Conservation (phyloP, 2,797 vertebrate species). For the Sus cebifrons region DNA sequence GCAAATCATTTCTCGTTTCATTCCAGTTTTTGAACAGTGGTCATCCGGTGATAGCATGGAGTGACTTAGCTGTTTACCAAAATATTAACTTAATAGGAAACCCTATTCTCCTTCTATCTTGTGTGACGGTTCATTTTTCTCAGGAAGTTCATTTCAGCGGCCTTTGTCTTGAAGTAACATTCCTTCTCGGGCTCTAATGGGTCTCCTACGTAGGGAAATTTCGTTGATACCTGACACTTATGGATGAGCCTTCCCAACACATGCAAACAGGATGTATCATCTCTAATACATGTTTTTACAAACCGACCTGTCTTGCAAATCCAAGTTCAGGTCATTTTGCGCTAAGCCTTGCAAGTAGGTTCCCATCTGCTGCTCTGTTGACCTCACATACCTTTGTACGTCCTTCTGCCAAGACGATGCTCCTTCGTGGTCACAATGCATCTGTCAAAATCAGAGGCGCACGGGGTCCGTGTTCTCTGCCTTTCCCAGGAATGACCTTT, state of each 20-base stretch:
- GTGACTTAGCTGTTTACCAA: neutral
- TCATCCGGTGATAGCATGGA: too few relatives aligned
- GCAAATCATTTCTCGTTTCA: neutral
- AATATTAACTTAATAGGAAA: neutral
- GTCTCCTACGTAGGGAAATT: neutral
- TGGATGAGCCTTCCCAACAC: neutral
- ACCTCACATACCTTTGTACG: too few relatives aligned
- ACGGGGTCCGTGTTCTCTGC: rapidly evolving
- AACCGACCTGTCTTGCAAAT: neutral
- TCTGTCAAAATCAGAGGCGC: rapidly evolving
- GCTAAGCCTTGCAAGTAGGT: neutral
- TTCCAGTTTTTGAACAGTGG: neutral
- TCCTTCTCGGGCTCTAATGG: neutral
- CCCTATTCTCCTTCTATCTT: rapidly evolving
- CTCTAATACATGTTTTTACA: neutral
- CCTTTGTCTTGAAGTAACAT: neutral
- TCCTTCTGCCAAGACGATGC: rapidly evolving
- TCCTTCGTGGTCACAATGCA: rapidly evolving
- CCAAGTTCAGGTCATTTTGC: neutral
- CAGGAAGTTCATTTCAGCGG: neutral
- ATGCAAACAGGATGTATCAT: neutral
- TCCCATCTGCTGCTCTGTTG: rapidly evolving
- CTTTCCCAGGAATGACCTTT: too few relatives aligned
- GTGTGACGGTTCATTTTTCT: neutral
- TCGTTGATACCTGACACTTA: neutral